phyloP scores from a whole-genome alignment of 2,888 invertebrate genomes.

The Chrysolina oricalcia region DNA sequence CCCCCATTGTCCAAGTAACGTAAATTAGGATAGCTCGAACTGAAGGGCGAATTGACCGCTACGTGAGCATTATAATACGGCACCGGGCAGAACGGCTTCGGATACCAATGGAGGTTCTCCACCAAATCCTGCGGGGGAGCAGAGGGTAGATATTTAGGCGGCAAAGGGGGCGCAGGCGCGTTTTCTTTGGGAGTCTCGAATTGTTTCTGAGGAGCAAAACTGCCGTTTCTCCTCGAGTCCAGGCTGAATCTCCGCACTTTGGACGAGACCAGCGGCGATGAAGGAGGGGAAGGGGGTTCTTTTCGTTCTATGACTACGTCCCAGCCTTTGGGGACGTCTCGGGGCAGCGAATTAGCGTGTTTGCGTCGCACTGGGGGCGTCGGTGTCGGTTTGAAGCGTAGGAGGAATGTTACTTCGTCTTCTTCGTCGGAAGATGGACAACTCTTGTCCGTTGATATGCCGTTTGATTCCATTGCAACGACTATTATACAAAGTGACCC shows the following conservation, averaged over 20 bases:
- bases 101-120: constrained; percentile 55
- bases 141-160: constrained; percentile 65
- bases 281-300: constrained; percentile 41
- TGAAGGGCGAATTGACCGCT: constrained; percentile 39
- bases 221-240: constrained; percentile 40
- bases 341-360: constrained; percentile 49
- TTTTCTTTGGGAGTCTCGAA: constrained; percentile 36
- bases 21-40: constrained; percentile 53
- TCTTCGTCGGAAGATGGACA: constrained; percentile 55
- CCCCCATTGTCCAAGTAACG: constrained; percentile 19
- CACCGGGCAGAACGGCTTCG: constrained; percentile 50
- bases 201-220: constrained; percentile 13
- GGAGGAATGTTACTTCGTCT: constrained; percentile 69
- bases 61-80: constrained; percentile 39
- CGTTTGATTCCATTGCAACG: constrained; percentile 23
- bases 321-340: constrained; percentile 63
- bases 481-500: no score
- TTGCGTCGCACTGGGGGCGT: constrained; percentile 65
- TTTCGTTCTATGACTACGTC: constrained; percentile 67
- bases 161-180: constrained; percentile 55
- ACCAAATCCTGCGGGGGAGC: constrained; percentile 66
- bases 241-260: constrained; percentile 50
- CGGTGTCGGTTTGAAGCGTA: constrained; percentile 68
- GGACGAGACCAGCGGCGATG: constrained; percentile 40
- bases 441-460: constrained; percentile 5